Evolutionary conservation across 2,888 invertebrate species (phyloP), one percentile per base, ranked within the genome.

Genomic region (Pollenia amentaria): DNA sequence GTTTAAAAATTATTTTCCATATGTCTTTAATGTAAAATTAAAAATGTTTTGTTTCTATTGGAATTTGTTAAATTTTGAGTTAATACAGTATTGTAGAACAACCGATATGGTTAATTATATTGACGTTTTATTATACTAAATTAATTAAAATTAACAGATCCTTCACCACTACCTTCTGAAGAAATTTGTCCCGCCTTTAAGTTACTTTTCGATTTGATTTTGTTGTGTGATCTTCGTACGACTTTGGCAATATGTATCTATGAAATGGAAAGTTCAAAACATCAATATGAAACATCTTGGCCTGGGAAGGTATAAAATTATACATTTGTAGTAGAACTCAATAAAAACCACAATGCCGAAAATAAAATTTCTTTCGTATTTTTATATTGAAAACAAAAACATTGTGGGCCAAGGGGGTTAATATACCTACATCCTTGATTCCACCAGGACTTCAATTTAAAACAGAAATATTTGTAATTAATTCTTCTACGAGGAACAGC

Each of bases 131-230:
- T 29, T 4, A 29, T 29, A 29, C 29, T 29, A 29, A 29, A 6
- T 29, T 29, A 6, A 46, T 73, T 51, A n/a, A n/a, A 18, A 1
- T 67, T 73, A 4, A 12, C 21, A 98, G 99, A 99, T 94, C 94
- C 97, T 77, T 97, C 98, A 91, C 99, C 99, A 64, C 98, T 98
- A 87, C 98, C 99, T 1, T 98, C 98, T 0, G 99, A 99, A 93
- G 97, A 98, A 73, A 97, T 99, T 89, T 98, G 98, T 90, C 96
- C 96, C 89, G 96, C 97, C 91, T 99, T 99, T 93, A 99, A 99
- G 91, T 94, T 99, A 62, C 95, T 99, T 10, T 98, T 98, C 78
- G 99, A 99, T 91, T 96, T 99, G 93, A 98, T 99, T 0, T 94
- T 99, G 40, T 94, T 98, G 72, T 96, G 98, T 91, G 99, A 99